phyloP scores from a whole-genome alignment of 2,113 vertebrate genomes.

The Desmodus rotundus region DNA sequence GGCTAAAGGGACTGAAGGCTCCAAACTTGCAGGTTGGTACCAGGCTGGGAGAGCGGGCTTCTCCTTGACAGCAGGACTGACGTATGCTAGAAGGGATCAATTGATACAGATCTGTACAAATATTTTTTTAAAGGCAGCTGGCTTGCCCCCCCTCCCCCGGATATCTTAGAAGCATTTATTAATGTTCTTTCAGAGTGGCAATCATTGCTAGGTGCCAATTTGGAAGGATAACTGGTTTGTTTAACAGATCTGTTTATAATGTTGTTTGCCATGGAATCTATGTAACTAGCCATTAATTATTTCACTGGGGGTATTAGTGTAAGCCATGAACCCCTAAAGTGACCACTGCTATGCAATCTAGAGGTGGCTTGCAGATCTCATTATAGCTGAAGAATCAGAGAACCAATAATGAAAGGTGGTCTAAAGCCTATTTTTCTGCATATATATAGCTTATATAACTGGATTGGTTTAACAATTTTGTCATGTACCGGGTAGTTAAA shows the following conservation, averaged over 20 bases:
- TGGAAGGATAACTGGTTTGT: background rate
- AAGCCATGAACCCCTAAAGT: background rate
- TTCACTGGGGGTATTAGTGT: background rate
- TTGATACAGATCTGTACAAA: background rate
- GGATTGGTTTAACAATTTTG: conserved; percentile 71
- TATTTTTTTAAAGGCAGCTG: conserved; percentile 46
- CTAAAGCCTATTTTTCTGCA: conserved; percentile 56
- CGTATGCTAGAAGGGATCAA: background rate
- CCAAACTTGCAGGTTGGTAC: background rate
- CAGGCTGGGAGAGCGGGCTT: background rate
- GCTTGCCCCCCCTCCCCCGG: background rate
- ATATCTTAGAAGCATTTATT: background rate
- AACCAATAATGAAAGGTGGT: conserved; percentile 34
- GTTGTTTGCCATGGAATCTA: background rate
- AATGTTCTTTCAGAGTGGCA: background rate
- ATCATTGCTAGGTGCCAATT: background rate
- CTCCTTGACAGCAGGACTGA: conserved; percentile 1
- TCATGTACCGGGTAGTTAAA: conserved; percentile 72
- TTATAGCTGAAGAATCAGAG: background rate
- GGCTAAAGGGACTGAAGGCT: background rate
- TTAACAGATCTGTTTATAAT: conserved; percentile 13
- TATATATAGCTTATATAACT: conserved; percentile 28
- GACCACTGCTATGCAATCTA: background rate
- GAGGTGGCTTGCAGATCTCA: background rate
- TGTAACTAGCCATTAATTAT: background rate